phyloP scores from a whole-genome alignment of 2,113 vertebrate species.

The Mesitornis unicolor region DNA sequence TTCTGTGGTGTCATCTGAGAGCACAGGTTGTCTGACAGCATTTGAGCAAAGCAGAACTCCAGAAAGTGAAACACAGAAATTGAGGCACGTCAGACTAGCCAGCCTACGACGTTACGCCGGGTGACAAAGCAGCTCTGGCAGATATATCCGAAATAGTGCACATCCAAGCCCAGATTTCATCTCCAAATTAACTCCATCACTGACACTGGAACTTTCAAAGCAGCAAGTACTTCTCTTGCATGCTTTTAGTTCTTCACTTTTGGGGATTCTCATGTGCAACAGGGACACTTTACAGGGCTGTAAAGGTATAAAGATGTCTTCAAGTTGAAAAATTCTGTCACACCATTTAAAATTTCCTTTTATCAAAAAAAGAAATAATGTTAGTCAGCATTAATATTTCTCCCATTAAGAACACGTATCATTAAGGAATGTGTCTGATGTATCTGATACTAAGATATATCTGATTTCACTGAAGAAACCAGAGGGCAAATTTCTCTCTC shows the following conservation, averaged over 20 bases:
- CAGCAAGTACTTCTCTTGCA: background rate
- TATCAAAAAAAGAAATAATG: background rate
- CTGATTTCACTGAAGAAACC: background rate
- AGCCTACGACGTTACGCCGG: accelerated
- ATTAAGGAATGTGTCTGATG: too few species aligned
- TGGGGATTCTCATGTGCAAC: background rate
- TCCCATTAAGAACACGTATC: background rate
- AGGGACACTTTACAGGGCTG: background rate
- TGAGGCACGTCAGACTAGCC: background rate
- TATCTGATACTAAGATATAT: too few species aligned
- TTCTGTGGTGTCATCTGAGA: background rate
- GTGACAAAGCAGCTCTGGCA: background rate
- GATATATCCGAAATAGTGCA: background rate
- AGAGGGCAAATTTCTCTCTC: background rate
- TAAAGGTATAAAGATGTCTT: background rate
- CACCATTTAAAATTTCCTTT: background rate
- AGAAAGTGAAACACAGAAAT: background rate
- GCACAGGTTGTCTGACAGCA: background rate
- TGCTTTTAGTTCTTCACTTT: background rate
- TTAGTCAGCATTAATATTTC: background rate
- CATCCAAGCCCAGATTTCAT: background rate
- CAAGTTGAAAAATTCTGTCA: background rate
- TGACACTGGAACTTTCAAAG: background rate
- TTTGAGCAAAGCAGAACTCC: background rate
- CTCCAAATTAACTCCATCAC: background rate